Evolutionary conservation across 2,888 invertebrate genomes (phyloP).

Genomic region (Lycophotia porphyrea): DNA sequence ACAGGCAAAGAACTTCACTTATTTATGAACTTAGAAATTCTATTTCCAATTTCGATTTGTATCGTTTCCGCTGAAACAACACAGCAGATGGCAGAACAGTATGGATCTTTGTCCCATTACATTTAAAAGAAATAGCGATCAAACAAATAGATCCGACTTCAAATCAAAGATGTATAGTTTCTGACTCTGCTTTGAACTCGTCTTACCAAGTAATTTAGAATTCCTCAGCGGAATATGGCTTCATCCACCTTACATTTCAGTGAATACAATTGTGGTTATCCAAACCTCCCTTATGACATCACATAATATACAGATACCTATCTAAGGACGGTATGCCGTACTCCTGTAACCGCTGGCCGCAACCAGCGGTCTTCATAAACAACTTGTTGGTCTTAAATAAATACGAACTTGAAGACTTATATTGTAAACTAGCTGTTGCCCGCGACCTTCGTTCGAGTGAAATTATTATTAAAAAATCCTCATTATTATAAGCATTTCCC

Average conservation of each 20-base stretch:
- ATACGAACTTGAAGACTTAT: neutral
- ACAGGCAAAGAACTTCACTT: no score
- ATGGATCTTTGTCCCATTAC: neutral
- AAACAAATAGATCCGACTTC: neutral
- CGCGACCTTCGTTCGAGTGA: no score
- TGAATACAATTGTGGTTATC: constrained; percentile 7
- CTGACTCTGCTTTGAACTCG: neutral
- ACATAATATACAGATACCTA: constrained; percentile 41
- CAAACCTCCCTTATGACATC: constrained; percentile 6
- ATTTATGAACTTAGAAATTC: no score
- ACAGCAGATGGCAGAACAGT: neutral
- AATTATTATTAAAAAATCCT: no score
- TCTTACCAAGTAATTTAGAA: neutral
- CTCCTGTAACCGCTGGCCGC: constrained; percentile 18
- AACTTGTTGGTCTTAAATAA: constrained; percentile 27
- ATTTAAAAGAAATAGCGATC: neutral
- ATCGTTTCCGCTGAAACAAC: neutral
- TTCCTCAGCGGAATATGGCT: neutral
- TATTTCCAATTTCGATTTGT: neutral
- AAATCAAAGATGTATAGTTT: neutral
- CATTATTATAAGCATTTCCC: no score
- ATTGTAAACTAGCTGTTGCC: neutral
- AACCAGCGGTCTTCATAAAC: constrained; percentile 46
- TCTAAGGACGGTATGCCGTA: constrained; percentile 6
- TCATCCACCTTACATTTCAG: neutral